Percentiles rank a stretch among this genome's conserved stretches.
These are phyloP conservation scores for Plusia festucae DNA, from an alignment of 2,888 invertebrate species.

Conservation along the genomic window DNA sequence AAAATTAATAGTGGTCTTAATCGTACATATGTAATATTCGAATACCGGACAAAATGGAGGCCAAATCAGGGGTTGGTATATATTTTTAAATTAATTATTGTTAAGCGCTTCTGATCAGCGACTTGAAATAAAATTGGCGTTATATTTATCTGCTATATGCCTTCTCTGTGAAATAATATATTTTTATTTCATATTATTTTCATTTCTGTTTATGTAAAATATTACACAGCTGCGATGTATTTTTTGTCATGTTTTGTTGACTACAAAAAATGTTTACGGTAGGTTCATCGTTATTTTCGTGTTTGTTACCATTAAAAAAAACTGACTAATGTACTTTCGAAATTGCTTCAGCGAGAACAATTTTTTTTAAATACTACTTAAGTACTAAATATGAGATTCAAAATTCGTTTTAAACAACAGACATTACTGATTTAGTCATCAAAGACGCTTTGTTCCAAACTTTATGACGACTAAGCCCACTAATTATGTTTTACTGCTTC, in stretches of 20 bases:
- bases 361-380: not conserved
- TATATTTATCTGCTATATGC: slow-evolving; percentile 43
- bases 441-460: not conserved
- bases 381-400: too few species aligned
- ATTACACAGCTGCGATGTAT: slow-evolving; percentile 14
- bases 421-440: not conserved
- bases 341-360: slow-evolving; percentile 21
- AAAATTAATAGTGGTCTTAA: slow-evolving; percentile 49
- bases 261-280: not conserved
- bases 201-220: slow-evolving; percentile 9
- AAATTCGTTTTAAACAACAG: too few species aligned
- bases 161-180: slow-evolving; percentile 25
- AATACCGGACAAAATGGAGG: slow-evolving; percentile 63
- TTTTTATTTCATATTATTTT: slow-evolving; percentile 14
- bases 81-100: slow-evolving; percentile 29
- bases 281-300: not conserved
- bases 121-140: slow-evolving; percentile 49
- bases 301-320: not conserved
- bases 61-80: slow-evolving; percentile 71
- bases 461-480: not conserved
- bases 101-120: slow-evolving; percentile 44
- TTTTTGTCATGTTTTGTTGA: slow-evolving; percentile 12
- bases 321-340: not conserved
- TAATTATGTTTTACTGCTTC: not conserved
- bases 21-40: slow-evolving; percentile 43